phyloP scores from a whole-genome alignment of 2,888 invertebrate species.

The Oasisia sp. region DNA sequence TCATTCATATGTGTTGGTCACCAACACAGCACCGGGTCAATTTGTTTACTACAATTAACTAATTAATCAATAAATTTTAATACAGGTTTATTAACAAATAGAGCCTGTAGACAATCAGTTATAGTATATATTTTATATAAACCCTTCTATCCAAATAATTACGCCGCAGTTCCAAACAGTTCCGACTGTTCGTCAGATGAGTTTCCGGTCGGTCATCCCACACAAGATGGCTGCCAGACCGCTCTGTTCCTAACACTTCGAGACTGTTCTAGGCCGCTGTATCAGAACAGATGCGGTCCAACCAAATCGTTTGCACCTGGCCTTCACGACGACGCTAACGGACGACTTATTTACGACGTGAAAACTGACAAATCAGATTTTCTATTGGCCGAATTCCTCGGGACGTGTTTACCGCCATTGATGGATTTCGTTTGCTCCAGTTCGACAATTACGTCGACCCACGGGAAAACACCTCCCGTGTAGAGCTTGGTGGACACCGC shows the following conservation, averaged over 20 bases:
- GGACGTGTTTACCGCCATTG: neutral
- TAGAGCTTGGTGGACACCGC: neutral
- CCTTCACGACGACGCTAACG: neutral
- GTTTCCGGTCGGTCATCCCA: neutral
- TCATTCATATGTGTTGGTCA: no score
- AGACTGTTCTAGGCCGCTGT: neutral
- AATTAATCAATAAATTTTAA: no score
- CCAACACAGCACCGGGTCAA: no score
- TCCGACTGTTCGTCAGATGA: no score
- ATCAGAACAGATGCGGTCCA: neutral
- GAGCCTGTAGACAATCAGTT: neutral
- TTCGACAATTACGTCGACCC: neutral
- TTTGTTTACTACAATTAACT: no score
- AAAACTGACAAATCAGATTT: neutral
- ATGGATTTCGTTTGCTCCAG: neutral
- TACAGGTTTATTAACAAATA: no score
- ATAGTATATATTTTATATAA: neutral
- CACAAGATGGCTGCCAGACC: neutral
- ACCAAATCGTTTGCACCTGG: neutral
- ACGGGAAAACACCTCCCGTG: neutral
- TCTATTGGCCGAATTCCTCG: neutral
- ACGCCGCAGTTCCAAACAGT: neutral
- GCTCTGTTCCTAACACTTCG: neutral
- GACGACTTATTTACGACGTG: neutral
- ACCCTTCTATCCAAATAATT: neutral